phyloP scores from a whole-genome alignment of 2,888 invertebrate species.

The Lumbricus terrestris region DNA sequence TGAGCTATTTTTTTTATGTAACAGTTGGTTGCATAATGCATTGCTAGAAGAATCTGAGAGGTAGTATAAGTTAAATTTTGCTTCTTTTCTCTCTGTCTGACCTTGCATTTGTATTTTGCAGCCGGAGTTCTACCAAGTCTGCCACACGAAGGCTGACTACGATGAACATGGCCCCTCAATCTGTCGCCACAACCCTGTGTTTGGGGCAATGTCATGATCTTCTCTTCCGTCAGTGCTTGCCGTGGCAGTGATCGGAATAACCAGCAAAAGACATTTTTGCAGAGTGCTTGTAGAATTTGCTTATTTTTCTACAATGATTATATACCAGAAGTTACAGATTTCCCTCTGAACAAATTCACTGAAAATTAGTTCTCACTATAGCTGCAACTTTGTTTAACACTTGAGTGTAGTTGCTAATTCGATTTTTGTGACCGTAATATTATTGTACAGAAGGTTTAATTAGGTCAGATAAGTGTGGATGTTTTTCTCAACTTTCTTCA shows the following conservation, averaged over 20 bases:
- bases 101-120: constrained; percentile 54
- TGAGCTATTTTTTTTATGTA: too few species aligned
- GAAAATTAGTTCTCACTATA: not conserved
- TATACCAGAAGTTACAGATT: not conserved
- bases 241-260: not conserved
- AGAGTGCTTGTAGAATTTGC: constrained; percentile 3
- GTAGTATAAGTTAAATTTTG: not conserved
- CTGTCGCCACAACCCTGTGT: constrained; percentile 98
- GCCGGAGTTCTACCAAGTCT: constrained; percentile 97
- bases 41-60: too few species aligned
- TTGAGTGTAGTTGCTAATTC: not conserved
- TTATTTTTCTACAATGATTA: not conserved
- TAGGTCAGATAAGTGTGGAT: not conserved
- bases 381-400: constrained; percentile 3
- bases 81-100: not conserved
- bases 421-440: not conserved
- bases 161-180: constrained; percentile 99
- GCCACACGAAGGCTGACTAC: constrained; percentile 97
- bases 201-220: constrained; percentile 66
- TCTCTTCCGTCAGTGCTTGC: not conserved
- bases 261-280: not conserved
- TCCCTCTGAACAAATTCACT: not conserved
- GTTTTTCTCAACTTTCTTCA: not conserved
- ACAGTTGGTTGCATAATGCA: too few species aligned
- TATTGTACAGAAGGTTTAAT: not conserved